Percentiles rank a stretch among this genome's conserved stretches.
Evolutionary conservation across 2,888 invertebrate species (phyloP).

Genomic region (Sesia apiformis): DNA sequence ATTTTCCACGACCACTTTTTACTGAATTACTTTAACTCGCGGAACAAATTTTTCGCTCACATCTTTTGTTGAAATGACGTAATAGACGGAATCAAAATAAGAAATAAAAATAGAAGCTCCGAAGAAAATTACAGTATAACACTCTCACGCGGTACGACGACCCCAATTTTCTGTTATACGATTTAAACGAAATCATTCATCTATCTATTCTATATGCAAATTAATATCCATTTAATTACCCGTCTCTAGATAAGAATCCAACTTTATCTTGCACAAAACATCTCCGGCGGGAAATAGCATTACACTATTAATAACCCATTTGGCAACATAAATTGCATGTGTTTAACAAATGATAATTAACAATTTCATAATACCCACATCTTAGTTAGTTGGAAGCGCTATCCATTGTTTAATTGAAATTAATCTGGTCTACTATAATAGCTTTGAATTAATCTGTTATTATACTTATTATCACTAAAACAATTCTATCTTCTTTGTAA

Average conservation of each 20-base stretch:
- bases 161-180: conserved; percentile 37
- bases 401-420: no score
- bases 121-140: conserved; percentile 4
- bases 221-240: conserved; percentile 50
- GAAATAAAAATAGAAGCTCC: background rate
- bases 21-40: background rate
- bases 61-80: background rate
- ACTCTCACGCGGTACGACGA: conserved; percentile 48
- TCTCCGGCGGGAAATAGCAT: conserved; percentile 21
- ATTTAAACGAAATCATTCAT: conserved; percentile 32
- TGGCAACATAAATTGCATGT: conserved; percentile 18
- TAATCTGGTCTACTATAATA: no score
- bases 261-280: conserved; percentile 26
- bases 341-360: conserved; percentile 8
- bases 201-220: conserved; percentile 45
- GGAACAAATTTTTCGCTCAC: background rate
- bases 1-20: background rate
- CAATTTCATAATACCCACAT: background rate
- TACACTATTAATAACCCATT: conserved; percentile 30
- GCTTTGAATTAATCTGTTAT: no score
- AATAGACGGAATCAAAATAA: background rate
- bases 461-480: no score
- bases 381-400: no score
- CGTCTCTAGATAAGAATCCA: conserved; percentile 30
- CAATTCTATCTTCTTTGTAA: no score